Evolutionary conservation across 2,113 vertebrate genomes (phyloP).

Genomic region (Stegostoma tigrinum): DNA sequence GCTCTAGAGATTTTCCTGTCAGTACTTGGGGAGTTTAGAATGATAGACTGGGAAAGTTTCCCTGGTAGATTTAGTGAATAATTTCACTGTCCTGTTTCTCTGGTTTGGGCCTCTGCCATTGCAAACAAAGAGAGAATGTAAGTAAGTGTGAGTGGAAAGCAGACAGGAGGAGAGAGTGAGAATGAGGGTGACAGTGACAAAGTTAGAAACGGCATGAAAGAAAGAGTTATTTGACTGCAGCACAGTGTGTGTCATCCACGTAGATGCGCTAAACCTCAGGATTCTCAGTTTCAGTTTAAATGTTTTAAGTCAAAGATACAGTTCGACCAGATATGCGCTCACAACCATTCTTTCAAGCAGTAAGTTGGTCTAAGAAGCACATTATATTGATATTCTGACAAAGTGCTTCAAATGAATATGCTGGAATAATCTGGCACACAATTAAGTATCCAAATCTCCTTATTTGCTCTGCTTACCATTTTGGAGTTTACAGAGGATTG

Average conservation of each 20-base stretch:
- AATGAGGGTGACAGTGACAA: not conserved
- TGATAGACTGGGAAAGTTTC: conserved; percentile 50
- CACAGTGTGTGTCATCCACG: not conserved
- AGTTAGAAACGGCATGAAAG: not conserved
- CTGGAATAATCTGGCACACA: conserved; percentile 25
- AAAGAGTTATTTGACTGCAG: not conserved
- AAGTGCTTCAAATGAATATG: conserved; percentile 22
- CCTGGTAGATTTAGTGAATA: conserved; percentile 51
- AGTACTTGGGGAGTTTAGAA: conserved; percentile 42
- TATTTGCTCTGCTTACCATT: conserved; percentile 14
- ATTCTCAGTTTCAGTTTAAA: conserved; percentile 7
- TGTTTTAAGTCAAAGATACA: conserved; percentile 2
- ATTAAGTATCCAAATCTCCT: conserved; percentile 5
- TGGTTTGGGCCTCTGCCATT: conserved; percentile 54
- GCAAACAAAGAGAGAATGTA: conserved; percentile 46
- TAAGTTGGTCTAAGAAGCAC: not conserved
- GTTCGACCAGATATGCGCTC: not conserved
- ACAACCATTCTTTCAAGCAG: not conserved
- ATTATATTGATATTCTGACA: conserved; percentile 32
- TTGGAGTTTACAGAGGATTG: not conserved
- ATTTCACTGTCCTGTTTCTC: conserved; percentile 53
- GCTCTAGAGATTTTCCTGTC: conserved; percentile 38
- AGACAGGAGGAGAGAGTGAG: not conserved
- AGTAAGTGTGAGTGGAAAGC: not conserved
- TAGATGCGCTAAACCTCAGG: not conserved